phyloP scores from a whole-genome alignment of 2,797 vertebrate genomes.

The Poliocrania exsul region DNA sequence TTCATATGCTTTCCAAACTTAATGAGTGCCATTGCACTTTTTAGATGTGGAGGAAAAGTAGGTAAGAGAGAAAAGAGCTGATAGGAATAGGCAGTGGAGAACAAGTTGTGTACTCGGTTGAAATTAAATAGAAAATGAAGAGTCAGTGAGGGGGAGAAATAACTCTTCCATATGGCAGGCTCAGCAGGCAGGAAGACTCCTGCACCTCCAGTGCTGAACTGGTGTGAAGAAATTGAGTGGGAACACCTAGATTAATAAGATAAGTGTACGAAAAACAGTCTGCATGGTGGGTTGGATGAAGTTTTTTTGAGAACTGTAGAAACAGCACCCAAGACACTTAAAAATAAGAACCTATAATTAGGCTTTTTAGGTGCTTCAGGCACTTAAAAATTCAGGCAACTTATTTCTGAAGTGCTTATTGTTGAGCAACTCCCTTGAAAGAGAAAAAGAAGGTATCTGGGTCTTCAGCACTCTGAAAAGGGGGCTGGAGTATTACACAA shows the following conservation, averaged over 20 bases:
- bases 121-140: slow-evolving; percentile 11
- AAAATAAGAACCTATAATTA: slow-evolving; percentile 43
- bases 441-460: background rate
- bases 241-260: slow-evolving; percentile 51
- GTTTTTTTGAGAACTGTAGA: slow-evolving; percentile 35
- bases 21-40: background rate
- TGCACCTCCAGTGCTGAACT: slow-evolving; percentile 34
- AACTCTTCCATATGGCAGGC: slow-evolving; percentile 57
- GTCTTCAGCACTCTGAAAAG: background rate
- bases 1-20: background rate
- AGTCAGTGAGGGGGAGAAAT: slow-evolving; percentile 5
- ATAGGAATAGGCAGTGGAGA: background rate
- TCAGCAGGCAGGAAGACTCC: slow-evolving; percentile 42
- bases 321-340: slow-evolving; percentile 14
- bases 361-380: background rate
- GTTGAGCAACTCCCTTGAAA: background rate
- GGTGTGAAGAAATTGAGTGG: slow-evolving; percentile 63
- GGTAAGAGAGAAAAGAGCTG: background rate
- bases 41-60: background rate
- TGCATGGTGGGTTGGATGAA: slow-evolving; percentile 45
- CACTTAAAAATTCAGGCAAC: slow-evolving; percentile 33
- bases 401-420: slow-evolving; percentile 36
- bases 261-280: slow-evolving; percentile 58
- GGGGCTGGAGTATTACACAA: background rate
- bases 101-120: background rate